Conservation (phyloP, 2,797 vertebrate species). For the Poecile montanus region DNA sequence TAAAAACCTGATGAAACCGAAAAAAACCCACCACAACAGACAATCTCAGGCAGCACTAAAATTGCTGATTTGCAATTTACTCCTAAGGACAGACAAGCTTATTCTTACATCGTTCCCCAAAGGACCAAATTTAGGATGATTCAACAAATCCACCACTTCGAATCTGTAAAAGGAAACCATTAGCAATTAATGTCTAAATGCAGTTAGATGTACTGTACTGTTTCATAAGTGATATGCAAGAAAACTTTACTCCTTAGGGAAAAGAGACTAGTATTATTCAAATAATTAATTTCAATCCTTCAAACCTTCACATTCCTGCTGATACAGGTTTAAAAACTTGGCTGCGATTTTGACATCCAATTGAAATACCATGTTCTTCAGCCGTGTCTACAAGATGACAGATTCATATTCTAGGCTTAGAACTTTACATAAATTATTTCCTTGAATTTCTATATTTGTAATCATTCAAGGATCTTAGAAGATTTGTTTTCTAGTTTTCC, state of each 20-base stretch:
- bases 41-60: conserved; percentile 67
- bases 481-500: not conserved
- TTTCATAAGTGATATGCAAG: conserved; percentile 37
- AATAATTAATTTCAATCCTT: conserved; percentile 25
- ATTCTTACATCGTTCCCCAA: conserved; percentile 12
- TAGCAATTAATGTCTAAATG: conserved; percentile 66
- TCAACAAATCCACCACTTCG: conserved; percentile 66
- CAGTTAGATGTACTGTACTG: not conserved
- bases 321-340: not conserved
- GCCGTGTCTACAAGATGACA: not conserved
- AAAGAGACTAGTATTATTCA: not conserved
- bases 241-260: conserved; percentile 6
- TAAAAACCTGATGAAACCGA: not conserved
- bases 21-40: conserved; percentile 7
- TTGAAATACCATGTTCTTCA: not conserved
- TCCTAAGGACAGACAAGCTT: conserved; percentile 39
- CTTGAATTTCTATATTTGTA: not conserved
- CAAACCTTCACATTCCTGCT: not conserved
- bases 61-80: conserved; percentile 69
- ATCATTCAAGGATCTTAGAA: not conserved
- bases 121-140: conserved; percentile 55
- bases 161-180: conserved; percentile 58
- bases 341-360: not conserved
- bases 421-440: not conserved
- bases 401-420: not conserved